Conservation (phyloP, 35 echinoderm and acorn worm genomes). For the Heliocidaris erythrogramma region DNA sequence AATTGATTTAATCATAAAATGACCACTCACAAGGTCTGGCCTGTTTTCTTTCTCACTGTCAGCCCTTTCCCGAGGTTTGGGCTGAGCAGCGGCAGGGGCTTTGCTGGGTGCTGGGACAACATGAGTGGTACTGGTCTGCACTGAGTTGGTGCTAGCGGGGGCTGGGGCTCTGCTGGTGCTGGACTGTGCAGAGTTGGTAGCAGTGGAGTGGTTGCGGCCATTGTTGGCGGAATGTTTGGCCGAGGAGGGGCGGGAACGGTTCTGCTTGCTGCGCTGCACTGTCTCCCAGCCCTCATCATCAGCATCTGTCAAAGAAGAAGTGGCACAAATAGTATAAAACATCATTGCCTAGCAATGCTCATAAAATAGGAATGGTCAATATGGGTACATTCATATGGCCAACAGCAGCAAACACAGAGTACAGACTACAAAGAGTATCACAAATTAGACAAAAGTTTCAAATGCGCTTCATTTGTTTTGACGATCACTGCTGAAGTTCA, state of each 20-base stretch:
- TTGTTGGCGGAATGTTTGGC: conserved; percentile 42
- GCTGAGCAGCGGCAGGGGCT: background rate
- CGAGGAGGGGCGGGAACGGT: conserved; percentile 74
- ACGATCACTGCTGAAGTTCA: no score
- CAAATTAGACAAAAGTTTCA: no score
- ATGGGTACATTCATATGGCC: no score
- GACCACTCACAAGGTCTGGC: conserved; percentile 48
- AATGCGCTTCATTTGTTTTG: no score
- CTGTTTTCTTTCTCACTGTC: conserved; percentile 97
- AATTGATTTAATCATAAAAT: no score
- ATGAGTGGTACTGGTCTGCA: conserved; percentile 32
- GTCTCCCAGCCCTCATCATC: conserved; percentile 94
- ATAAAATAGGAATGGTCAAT: background rate
- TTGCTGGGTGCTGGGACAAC: background rate
- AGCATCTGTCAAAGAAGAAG: conserved; percentile 61
- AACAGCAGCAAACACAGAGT: no score
- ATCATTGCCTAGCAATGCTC: background rate
- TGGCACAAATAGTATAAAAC: background rate
- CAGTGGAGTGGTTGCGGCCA: background rate
- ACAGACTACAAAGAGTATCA: no score
- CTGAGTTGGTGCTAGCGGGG: background rate
- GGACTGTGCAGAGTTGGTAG: background rate
- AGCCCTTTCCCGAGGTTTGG: conserved; percentile 55
- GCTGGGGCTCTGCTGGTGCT: background rate
- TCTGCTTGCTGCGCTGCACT: conserved; percentile 87